Percentiles rank a stretch among this genome's conserved stretches.
Evolutionary conservation across 2,113 vertebrate genomes (phyloP).

Genomic region (Accipiter virgatus): DNA sequence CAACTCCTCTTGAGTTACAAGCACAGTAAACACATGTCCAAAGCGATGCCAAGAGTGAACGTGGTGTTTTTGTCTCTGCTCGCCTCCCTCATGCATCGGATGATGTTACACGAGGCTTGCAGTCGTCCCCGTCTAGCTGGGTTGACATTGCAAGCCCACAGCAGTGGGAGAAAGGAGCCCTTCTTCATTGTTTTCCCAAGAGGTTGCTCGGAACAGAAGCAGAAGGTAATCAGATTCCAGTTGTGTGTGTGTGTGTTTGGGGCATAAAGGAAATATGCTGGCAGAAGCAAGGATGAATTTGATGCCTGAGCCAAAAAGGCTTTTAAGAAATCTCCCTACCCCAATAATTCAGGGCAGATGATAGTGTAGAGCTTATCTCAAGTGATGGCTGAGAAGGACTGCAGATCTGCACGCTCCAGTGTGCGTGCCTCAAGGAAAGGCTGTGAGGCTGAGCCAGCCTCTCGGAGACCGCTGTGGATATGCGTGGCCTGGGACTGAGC

Average conservation of each 20-base stretch:
- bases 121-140: neutral
- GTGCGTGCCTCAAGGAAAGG: neutral
- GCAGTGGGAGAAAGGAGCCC: neutral
- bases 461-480: neutral
- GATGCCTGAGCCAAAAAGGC: neutral
- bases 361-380: too few relatives aligned
- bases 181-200: neutral
- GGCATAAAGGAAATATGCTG: neutral
- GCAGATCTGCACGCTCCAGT: too few relatives aligned
- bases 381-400: too few relatives aligned
- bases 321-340: neutral
- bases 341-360: neutral
- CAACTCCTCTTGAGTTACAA: neutral
- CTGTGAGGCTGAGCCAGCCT: neutral
- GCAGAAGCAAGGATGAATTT: neutral
- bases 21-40: neutral
- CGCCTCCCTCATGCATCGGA: fast-evolving
- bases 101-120: neutral
- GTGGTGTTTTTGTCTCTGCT: neutral
- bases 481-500: neutral
- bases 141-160: fast-evolving
- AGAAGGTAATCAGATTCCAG: neutral
- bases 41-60: neutral
- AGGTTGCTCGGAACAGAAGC: neutral
- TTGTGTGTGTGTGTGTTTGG: neutral